Conservation (phyloP, 2,888 invertebrate species). For the Steinernema scapterisci region DNA sequence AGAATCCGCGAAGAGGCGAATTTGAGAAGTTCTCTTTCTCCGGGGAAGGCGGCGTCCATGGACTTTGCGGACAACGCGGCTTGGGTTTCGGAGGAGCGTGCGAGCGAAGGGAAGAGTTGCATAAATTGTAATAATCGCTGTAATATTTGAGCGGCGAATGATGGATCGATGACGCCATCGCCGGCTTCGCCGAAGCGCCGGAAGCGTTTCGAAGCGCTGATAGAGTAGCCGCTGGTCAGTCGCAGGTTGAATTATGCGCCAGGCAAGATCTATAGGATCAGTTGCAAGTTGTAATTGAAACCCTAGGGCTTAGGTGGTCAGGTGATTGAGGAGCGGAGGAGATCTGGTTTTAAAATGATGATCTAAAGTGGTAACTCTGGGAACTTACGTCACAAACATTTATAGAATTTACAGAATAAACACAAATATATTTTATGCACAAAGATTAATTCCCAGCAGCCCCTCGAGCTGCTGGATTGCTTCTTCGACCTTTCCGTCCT, state of each 20-base stretch:
- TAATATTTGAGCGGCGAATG: conserved; percentile 15
- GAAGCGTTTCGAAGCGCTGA: background rate
- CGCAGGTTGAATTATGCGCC: background rate
- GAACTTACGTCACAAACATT: background rate
- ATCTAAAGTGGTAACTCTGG: too few species aligned
- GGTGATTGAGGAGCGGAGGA: too few species aligned
- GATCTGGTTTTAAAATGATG: too few species aligned
- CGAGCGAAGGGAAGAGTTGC: background rate
- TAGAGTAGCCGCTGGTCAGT: conserved; percentile 16
- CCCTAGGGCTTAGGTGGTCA: too few species aligned
- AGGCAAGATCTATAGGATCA: too few species aligned
- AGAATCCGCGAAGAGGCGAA: conserved; percentile 12
- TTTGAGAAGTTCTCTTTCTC: background rate
- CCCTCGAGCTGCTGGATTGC: background rate
- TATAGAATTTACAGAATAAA: background rate
- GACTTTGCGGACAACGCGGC: conserved; percentile 21
- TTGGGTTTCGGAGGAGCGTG: background rate
- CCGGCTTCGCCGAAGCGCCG: background rate
- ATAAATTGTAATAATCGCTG: conserved; percentile 15
- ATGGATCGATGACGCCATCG: conserved; percentile 24
- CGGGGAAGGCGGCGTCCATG: background rate
- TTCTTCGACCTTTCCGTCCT: background rate
- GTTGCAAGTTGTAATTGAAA: too few species aligned
- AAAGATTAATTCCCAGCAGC: background rate
- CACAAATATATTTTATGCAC: background rate